A percentile compares a stretch with the other conserved stretches of the same genome.
Conservation (phyloP, 2,797 vertebrate species). For the Melanotaenia pygmaea region DNA sequence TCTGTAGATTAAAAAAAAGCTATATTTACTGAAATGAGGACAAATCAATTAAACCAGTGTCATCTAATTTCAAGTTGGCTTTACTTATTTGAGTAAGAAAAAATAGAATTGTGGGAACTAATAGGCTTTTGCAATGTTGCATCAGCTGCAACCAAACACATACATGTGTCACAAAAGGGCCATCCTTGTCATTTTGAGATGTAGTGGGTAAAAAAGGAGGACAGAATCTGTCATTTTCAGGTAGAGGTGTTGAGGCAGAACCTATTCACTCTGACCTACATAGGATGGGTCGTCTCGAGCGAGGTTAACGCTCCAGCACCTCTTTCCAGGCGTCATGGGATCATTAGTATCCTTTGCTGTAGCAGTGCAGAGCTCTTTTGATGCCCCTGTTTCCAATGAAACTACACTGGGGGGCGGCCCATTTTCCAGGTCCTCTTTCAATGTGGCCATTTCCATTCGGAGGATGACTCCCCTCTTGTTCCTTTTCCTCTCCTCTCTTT, state of each 20-base stretch:
- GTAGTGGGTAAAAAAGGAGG: slow-evolving; percentile 53
- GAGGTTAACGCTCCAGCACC: slow-evolving; percentile 73
- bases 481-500: slow-evolving; percentile 21
- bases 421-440: slow-evolving; percentile 66
- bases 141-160: slow-evolving; percentile 25
- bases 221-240: slow-evolving; percentile 73
- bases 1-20: not conserved
- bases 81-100: slow-evolving; percentile 8
- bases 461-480: slow-evolving; percentile 38
- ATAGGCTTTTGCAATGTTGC: slow-evolving; percentile 17
- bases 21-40: slow-evolving; percentile 32
- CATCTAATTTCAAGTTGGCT: slow-evolving; percentile 16
- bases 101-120: slow-evolving; percentile 5
- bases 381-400: slow-evolving; percentile 63
- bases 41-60: slow-evolving; percentile 26
- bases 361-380: slow-evolving; percentile 59
- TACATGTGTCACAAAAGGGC: slow-evolving; percentile 43
- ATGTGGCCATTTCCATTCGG: slow-evolving; percentile 72
- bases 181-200: slow-evolving; percentile 55
- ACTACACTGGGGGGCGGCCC: slow-evolving; percentile 54
- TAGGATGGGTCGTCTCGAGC: slow-evolving; percentile 69
- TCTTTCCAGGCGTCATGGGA: slow-evolving; percentile 66
- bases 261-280: slow-evolving; percentile 81
- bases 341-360: slow-evolving; percentile 72
- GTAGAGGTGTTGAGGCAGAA: slow-evolving; percentile 74